phyloP scores from a whole-genome alignment of 2,888 invertebrate genomes.

The Acutogordius australiensis region DNA sequence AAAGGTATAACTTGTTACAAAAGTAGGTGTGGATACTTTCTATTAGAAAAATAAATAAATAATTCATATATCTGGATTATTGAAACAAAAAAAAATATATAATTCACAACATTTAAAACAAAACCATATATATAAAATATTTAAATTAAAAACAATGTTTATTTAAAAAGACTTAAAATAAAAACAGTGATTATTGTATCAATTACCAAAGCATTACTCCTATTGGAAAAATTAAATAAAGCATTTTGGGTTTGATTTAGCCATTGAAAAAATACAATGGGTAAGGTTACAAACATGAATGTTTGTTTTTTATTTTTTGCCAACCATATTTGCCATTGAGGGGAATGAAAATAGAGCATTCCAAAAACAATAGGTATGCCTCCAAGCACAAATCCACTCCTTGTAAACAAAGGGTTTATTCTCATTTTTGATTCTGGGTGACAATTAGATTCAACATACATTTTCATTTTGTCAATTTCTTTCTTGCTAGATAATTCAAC shows the following conservation, averaged over 20 bases:
- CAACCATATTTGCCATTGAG: no score
- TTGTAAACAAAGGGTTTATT: constrained; percentile 15
- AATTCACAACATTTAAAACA: no score
- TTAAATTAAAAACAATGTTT: no score
- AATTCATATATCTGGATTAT: no score
- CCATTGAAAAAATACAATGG: constrained; percentile 25
- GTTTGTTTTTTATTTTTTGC: not conserved
- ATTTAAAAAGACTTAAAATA: no score
- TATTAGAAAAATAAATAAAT: no score
- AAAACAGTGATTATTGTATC: no score
- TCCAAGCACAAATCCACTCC: constrained; percentile 12
- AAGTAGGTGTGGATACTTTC: constrained; percentile 24
- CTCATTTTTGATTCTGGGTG: constrained; percentile 23
- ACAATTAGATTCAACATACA: constrained; percentile 17
- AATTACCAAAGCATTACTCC: constrained; percentile 29
- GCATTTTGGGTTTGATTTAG: constrained; percentile 30
- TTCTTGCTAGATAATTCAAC: no score
- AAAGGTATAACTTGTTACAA: constrained; percentile 26
- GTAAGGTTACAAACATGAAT: not conserved
- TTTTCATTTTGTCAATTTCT: not conserved
- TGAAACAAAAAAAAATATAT: no score
- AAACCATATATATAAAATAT: no score
- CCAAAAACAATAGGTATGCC: constrained; percentile 6
- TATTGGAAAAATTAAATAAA: constrained; percentile 28
- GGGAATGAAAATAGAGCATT: not conserved